Evolutionary conservation across 2,888 invertebrate genomes (phyloP), one percentile per base, ranked within the genome.

Genomic region (Hypsopygia costalis): DNA sequence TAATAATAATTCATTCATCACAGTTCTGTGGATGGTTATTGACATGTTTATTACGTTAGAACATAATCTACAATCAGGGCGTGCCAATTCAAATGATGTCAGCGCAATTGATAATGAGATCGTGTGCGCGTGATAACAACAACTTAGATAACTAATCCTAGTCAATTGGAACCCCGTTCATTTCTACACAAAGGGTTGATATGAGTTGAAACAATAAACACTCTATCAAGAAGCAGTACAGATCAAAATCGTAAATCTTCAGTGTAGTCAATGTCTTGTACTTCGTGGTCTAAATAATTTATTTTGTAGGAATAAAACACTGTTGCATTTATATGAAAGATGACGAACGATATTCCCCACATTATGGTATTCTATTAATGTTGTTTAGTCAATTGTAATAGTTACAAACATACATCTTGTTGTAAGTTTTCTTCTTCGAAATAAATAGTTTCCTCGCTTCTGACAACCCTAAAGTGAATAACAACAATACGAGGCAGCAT

Each of bases 61-160:
- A 11, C 11, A 39, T 25, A 38, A 38, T 45, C 41, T 40, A 38
- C 12, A 50, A 50, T 43, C 45, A 47, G 38, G 3, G 34, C 43
- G 33, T 36, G 50, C 36, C 41, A 37, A 47, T 34, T 50, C 36
- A 41, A 51, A 37, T 49, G 40, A 44, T 41, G 44, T 52, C 40
- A 40, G 44, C 36, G 52, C 38, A 51, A 58, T 59, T 59, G 53
- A 58, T 55, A 58, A 50, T 55, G 60, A 63, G 51, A 58, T 54
- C 57, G 58, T 55, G 52, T 51, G 55, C 51, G 57, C 58, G 55
- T 57, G 63, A 63, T 41, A 50, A 52, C 63, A 59, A 55, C 61
- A 57, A 54, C 53, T 45, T 43, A 52, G 62, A 68, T 68, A 69
- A 60, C 65, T 72, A 69, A 71, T 69, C 64, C 62, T 49, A 68